Conservation (phyloP, 2,888 invertebrate genomes). For the Malthinus seriepunctatus region DNA sequence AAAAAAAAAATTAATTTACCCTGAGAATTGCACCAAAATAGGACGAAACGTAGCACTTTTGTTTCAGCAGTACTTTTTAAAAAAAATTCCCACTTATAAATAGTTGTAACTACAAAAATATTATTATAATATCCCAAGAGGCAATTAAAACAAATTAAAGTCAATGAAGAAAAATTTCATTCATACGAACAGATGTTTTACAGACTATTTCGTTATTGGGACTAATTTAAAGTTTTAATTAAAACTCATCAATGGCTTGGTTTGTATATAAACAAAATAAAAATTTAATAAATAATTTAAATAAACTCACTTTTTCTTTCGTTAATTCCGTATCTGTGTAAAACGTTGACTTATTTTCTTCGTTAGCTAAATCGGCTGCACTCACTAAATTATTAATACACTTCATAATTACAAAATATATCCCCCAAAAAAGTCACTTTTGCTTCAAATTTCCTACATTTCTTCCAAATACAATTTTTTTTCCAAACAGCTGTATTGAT, state of each 20-base stretch:
- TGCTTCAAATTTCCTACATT: not conserved
- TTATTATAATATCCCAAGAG: no score
- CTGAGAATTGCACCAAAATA: no score
- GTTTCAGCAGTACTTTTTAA: no score
- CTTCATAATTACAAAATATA: conserved; percentile 54
- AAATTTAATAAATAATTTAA: not conserved
- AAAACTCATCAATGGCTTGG: not conserved
- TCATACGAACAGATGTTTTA: conserved; percentile 3
- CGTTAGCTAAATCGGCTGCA: conserved; percentile 68
- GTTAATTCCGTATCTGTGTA: conserved; percentile 63
- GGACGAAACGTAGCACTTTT: no score
- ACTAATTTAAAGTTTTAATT: not conserved
- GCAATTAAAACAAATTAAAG: not conserved
- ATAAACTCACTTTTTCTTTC: conserved; percentile 59
- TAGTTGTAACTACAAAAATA: no score
- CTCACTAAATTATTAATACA: conserved; percentile 64
- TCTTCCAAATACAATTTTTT: not conserved
- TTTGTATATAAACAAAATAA: not conserved
- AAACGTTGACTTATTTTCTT: conserved; percentile 68
- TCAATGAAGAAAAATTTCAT: conserved; percentile 2
- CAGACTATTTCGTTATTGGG: not conserved
- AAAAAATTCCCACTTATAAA: no score
- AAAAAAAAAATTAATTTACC: no score
- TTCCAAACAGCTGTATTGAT: not conserved
- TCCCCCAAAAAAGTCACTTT: not conserved